Base-by-base conservation (phyloP, 2,888 invertebrate genomes). In the Idaea aversata region DNA sequence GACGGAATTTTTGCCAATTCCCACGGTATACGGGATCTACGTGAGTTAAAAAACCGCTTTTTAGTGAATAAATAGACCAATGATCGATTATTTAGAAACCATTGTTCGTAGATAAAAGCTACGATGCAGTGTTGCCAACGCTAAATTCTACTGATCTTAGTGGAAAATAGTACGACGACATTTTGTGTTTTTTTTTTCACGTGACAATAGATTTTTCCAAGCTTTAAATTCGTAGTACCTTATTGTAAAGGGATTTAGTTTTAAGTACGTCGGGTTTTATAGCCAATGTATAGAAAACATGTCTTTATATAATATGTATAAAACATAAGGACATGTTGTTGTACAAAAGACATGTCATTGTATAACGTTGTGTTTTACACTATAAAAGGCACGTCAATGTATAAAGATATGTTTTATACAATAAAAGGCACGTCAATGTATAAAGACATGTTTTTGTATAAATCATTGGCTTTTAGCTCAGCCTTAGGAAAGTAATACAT, bases 81-180 rank as follows among this genome's bases (percentile, higher is more conserved):
- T 10, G 81, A 85, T 86, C 81, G 72, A 68, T 72, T 80, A 78
- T 85, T 87, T 87, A 87, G 82, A 77, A 65, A n/a, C 77, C 77
- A 68, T 70, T 72, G 81, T 79, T 72, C 75, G 86, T 90, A 90
- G 88, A 86, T 79, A 34, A 71, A 82, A 73, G 87, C 88, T 90
- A 89, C 85, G 76, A 79, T 47, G 78, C 82, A 74, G 79, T 80
- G 83, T 86, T 85, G 83, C 82, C 76, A 86, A 75, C 70, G 82
- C 81, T 87, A 87, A 86, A 86, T 82, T 79, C 78, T 67, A 71
- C 69, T 70, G 73, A 82, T 87, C 77, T 61, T 70, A 63, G 73
- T 73, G 73, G 73, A 75, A 79, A 77, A 70, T 79, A 71, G 66
- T 65, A 63, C 57, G 63, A 71, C 74, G 70, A 78, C 76, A 75